Evolutionary conservation across 92 coral and sea anemone genomes (phyloP), one percentile per base, ranked within the genome.

Genomic region (Muricea muricata): DNA sequence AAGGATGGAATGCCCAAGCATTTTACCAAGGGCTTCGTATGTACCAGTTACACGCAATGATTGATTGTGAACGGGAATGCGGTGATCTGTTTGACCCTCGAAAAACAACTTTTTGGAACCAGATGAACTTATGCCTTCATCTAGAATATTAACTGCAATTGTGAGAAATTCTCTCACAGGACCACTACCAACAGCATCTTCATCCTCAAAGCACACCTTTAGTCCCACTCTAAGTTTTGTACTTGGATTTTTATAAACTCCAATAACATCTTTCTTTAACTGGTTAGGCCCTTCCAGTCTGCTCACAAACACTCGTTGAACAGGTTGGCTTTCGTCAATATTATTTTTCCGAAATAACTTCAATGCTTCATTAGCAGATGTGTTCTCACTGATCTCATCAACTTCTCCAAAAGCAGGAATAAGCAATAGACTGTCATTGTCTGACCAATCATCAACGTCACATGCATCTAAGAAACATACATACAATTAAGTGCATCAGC

Each of bases 131-230:
- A 70, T 35, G 12, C 76, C 76, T 42, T 70, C 76, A 7, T 70
- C 76, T 17, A 70, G 1, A 34, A 70, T 70, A 6, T 70, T 39
- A 7, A 70, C 25, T 2, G 29, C 76, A 7, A 70, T 34, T 33
- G 76, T 7, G 1, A 70, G 48, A 39, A 26, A 70, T 40, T 70
- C 76, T 33, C 76, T n/a, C 7, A 39, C 54, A 15, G 76, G 76
- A 15, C 76, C 76, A 39, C 28, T 34, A 5, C 76, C 76, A 33
- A 69, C 75, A 0, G 75, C 75, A 69, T 69, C 75, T 18, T 69
- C 75, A 7, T 69, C 75, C 35, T 69, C 48, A 20, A 69, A 69
- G 28, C 75, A 21, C 10, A 69, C 75, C 35, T 15, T 33, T 6
- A 69, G 75, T 7, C 75, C 45, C 18, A 37, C 75, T 69, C 24